Conservation (phyloP, 2,797 vertebrate species). For the Diglossa cyanea region DNA sequence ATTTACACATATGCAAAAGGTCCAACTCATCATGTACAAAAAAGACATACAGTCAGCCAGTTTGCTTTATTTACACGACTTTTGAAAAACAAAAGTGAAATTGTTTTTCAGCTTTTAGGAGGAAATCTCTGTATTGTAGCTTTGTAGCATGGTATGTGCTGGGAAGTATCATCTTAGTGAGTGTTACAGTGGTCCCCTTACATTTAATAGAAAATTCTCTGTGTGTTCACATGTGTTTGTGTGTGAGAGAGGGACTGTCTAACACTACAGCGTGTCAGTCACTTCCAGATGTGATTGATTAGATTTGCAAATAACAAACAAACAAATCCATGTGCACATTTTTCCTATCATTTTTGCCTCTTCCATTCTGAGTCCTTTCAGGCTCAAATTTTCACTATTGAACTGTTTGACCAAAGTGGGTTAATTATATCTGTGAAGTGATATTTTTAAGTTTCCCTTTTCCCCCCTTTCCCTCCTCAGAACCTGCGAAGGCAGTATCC, state of each 20-base stretch:
- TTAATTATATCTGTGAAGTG: background rate
- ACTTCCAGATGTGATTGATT: background rate
- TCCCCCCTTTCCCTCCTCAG: background rate
- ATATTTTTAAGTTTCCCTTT: background rate
- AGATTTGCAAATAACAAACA: background rate
- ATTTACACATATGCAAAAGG: conserved; percentile 53
- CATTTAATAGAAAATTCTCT: background rate
- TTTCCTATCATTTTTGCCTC: background rate
- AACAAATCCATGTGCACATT: background rate
- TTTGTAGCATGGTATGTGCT: background rate
- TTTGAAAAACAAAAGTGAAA: background rate
- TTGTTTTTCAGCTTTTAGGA: conserved; percentile 4
- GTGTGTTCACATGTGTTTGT: background rate
- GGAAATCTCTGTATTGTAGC: background rate
- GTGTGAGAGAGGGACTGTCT: background rate
- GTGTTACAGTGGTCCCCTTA: background rate
- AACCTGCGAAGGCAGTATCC: background rate
- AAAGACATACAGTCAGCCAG: background rate
- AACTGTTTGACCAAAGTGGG: background rate
- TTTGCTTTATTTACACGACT: background rate
- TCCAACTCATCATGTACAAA: conserved; percentile 18
- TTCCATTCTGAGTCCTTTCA: background rate
- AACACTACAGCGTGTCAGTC: background rate
- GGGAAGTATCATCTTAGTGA: background rate
- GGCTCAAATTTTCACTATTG: background rate